These are phyloP conservation scores for Cotesia glomerata DNA, from an alignment of 1,140 invertebrate species.

Conservation along the genomic window DNA sequence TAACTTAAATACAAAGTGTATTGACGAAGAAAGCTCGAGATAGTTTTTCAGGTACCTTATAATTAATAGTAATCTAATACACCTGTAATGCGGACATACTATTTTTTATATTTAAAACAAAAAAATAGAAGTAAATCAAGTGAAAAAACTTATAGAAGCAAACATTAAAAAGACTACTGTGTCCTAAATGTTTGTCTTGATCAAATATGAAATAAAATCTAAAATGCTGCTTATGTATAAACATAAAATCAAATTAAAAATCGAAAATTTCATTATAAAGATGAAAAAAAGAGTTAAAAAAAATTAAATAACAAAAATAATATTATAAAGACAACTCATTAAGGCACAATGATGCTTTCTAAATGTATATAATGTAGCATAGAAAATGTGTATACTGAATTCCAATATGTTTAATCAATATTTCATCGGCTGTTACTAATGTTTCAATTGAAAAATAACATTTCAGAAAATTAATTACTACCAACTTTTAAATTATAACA, in stretches of 20 bases:
- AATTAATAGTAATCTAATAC: constrained; percentile 41
- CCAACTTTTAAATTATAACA: neutral
- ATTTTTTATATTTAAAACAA: constrained; percentile 54
- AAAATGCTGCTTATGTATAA: constrained; percentile 22
- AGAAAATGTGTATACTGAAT: constrained; percentile 38
- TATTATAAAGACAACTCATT: constrained; percentile 23
- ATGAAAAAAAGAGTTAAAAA: constrained; percentile 34
- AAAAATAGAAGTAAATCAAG: constrained; percentile 24
- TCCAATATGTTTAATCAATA: constrained; percentile 27
- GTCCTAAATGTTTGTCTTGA: constrained; percentile 43
- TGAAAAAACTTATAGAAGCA: constrained; percentile 24
- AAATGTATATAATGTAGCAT: constrained; percentile 59
- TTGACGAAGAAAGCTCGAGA: constrained; percentile 32
- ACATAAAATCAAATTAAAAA: constrained; percentile 25
- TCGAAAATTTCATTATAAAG: constrained; percentile 31
- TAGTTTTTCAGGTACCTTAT: constrained; percentile 32
- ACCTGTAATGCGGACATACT: constrained; percentile 47
- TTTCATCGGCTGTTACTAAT: constrained; percentile 17
- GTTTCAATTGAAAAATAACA: constrained; percentile 1
- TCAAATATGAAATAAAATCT: constrained; percentile 30
- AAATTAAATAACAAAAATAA: constrained; percentile 36
- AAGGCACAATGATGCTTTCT: constrained; percentile 43
- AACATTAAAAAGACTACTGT: constrained; percentile 41
- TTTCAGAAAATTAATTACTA: neutral
- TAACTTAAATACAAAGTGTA: constrained; percentile 23